These are phyloP conservation scores for Esox masquinongy DNA, from an alignment of 2,797 vertebrate genomes.

Conservation along the genomic window DNA sequence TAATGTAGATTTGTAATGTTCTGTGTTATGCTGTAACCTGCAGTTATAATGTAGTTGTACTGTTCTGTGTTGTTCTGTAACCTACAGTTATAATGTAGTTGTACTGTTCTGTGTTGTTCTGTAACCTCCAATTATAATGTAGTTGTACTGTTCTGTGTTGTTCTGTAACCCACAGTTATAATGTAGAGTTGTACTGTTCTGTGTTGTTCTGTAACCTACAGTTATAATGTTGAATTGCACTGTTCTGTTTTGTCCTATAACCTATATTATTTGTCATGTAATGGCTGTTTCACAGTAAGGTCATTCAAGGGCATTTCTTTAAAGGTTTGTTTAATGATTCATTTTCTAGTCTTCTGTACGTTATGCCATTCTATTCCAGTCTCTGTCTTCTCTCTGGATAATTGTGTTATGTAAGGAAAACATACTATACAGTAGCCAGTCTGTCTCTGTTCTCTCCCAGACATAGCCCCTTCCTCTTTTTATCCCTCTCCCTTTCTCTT, in stretches of 20 bases:
- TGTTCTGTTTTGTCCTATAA: not conserved
- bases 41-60: not conserved
- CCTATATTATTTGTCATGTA: no score
- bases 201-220: no score
- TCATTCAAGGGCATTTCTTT: not conserved
- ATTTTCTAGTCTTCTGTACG: constrained; percentile 23
- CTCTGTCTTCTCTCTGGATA: constrained; percentile 40
- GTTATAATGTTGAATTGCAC: no score
- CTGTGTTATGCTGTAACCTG: not conserved
- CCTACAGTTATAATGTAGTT: not conserved
- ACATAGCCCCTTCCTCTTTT: constrained; percentile 51
- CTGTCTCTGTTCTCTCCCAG: constrained; percentile 62
- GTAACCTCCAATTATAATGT: not conserved
- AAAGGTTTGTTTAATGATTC: not conserved
- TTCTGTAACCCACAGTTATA: no score
- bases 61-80: not conserved
- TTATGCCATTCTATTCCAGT: constrained; percentile 11
- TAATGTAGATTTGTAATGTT: not conserved
- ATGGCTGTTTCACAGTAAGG: not conserved
- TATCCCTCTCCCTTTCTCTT: constrained; percentile 45
- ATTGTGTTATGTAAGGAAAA: constrained; percentile 60
- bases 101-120: not conserved
- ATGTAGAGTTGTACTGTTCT: no score
- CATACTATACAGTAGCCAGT: constrained; percentile 68
- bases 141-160: not conserved